These are phyloP conservation scores for Masnerella sp. DNA, from an alignment of 2,888 invertebrate species.

Conservation along the genomic window DNA sequence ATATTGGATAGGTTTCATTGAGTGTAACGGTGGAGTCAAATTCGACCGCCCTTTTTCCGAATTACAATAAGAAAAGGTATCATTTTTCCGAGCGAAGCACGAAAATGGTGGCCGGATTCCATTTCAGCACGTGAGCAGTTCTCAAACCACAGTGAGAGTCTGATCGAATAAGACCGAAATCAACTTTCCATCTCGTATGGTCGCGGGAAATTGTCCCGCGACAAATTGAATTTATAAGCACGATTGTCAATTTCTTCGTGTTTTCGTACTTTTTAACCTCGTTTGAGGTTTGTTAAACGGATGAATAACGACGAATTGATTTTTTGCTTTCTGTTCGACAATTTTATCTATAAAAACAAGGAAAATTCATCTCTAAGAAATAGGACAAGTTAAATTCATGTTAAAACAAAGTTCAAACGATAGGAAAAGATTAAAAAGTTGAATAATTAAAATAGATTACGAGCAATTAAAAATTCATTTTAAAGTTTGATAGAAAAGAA, in stretches of 20 bases:
- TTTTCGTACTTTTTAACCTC: background rate
- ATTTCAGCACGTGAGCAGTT: conserved; percentile 40
- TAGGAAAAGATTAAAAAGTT: no score
- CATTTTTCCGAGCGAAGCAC: conserved; percentile 44
- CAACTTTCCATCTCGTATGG: conserved; percentile 38
- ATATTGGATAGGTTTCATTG: conserved; percentile 32
- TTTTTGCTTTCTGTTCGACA: background rate
- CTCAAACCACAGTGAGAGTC: conserved; percentile 47
- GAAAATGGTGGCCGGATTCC: conserved; percentile 36
- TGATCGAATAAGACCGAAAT: conserved; percentile 50
- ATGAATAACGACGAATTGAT: background rate
- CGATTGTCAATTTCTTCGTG: conserved; percentile 12
- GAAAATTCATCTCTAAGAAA: no score
- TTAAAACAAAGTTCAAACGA: no score
- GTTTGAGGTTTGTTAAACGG: no score
- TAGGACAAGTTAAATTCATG: no score
- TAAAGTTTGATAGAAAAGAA: no score
- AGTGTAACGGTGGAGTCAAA: conserved; percentile 39
- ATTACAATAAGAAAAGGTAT: conserved; percentile 38
- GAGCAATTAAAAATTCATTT: no score
- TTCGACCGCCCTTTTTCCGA: conserved; percentile 27
- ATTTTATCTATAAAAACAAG: conserved; percentile 2
- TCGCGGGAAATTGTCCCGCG: conserved; percentile 33
- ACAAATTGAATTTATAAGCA: conserved; percentile 49
- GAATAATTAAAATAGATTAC: no score